phyloP scores from a whole-genome alignment of 2,888 invertebrate species.

The Yponomeuta malinellus region DNA sequence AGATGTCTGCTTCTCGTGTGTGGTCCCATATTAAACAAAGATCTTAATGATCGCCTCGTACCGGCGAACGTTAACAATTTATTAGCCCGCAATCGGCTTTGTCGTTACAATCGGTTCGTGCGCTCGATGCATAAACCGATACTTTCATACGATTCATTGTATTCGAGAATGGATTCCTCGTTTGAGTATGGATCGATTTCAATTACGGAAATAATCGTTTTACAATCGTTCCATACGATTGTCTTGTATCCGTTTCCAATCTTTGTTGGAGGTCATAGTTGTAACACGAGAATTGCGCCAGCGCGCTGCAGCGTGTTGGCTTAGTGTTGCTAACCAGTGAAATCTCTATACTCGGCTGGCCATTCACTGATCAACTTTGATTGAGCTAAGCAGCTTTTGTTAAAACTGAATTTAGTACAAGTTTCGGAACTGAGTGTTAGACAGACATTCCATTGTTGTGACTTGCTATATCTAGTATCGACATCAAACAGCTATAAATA shows the following conservation, averaged over 20 bases:
- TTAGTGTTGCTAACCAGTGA: background rate
- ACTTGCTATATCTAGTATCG: conserved; percentile 1
- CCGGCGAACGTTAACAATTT: conserved; percentile 62
- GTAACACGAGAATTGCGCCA: background rate
- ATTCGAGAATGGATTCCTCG: conserved; percentile 38
- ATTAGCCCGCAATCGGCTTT: conserved; percentile 62
- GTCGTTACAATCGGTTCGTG: conserved; percentile 58
- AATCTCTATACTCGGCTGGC: background rate
- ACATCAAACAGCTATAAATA: conserved; percentile 11
- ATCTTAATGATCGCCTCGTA: conserved; percentile 58
- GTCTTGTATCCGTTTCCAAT: background rate
- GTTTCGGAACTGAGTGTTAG: background rate
- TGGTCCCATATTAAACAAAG: conserved; percentile 68
- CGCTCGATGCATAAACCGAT: conserved; percentile 46
- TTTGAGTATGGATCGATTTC: conserved; percentile 5
- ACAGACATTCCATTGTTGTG: background rate
- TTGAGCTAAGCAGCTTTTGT: background rate
- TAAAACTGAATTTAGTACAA: background rate
- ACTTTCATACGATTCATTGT: conserved; percentile 30
- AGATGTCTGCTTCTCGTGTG: conserved; percentile 60
- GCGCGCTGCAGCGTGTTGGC: background rate
- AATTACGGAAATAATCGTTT: conserved; percentile 1
- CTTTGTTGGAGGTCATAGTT: background rate
- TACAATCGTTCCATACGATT: background rate
- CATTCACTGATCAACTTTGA: background rate